A percentile compares a stretch with the other conserved stretches of the same genome.
phyloP scores from a whole-genome alignment of 2,113 vertebrate genomes.

The Notechis scutatus region DNA sequence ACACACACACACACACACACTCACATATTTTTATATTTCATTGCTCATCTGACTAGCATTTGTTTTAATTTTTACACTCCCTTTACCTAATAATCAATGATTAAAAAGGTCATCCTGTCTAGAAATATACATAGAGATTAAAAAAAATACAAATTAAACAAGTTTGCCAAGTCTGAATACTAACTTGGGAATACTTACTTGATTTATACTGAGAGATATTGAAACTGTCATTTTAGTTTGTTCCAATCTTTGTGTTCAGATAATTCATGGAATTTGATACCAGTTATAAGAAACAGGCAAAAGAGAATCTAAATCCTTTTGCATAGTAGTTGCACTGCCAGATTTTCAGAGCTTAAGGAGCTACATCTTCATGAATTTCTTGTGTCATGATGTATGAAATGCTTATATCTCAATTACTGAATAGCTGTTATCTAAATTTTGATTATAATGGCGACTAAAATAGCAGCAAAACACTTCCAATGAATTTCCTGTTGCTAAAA shows the following conservation, averaged over 20 bases:
- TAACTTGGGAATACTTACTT: slow-evolving; percentile 37
- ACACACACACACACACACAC: no score
- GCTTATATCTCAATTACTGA: slow-evolving; percentile 26
- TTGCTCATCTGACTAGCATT: background rate
- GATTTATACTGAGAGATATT: slow-evolving; percentile 60
- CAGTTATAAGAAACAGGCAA: slow-evolving; percentile 75
- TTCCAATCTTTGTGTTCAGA: slow-evolving; percentile 63
- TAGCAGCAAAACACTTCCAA: slow-evolving; percentile 66
- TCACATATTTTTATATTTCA: background rate
- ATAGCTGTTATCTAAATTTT: slow-evolving; percentile 61
- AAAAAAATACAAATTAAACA: slow-evolving; percentile 26
- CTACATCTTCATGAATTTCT: slow-evolving; percentile 59
- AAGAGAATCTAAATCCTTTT: slow-evolving; percentile 73
- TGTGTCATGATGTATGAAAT: slow-evolving; percentile 52
- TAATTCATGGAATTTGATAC: slow-evolving; percentile 72
- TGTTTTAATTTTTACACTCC: background rate
- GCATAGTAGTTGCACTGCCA: slow-evolving; percentile 64
- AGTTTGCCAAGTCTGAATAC: slow-evolving; percentile 21
- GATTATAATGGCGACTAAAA: slow-evolving; percentile 69
- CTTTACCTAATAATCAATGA: background rate
- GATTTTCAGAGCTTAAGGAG: slow-evolving; percentile 75
- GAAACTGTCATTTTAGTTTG: slow-evolving; percentile 51
- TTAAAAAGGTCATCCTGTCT: background rate
- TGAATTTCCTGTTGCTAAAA: slow-evolving; percentile 75
- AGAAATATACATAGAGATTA: background rate